These are phyloP conservation scores for Lontra canadensis DNA, from an alignment of 2,113 vertebrate species.

Conservation along the genomic window DNA sequence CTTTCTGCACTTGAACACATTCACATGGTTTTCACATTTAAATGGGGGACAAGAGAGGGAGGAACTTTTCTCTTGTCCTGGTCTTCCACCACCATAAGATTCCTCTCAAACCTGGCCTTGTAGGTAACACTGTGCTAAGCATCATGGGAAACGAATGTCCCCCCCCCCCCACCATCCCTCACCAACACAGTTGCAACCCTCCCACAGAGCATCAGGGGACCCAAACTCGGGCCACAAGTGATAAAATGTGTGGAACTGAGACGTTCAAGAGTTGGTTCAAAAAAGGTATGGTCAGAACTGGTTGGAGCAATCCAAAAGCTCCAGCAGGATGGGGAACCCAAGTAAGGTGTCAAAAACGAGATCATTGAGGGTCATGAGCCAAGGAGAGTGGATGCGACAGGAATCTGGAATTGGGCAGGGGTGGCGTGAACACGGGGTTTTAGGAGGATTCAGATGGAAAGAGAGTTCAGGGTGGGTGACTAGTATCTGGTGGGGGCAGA, in stretches of 20 bases:
- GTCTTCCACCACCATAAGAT: background rate
- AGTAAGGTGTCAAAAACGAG: background rate
- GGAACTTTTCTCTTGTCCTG: background rate
- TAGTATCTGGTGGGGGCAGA: rapidly evolving
- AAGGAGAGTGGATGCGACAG: background rate
- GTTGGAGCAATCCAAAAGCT: background rate
- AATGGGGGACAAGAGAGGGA: rapidly evolving
- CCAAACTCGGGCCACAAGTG: background rate
- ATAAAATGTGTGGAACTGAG: background rate
- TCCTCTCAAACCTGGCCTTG: background rate
- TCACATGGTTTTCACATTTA: background rate
- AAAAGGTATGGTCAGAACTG: background rate
- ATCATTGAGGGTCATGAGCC: background rate
- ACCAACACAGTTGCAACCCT: no score
- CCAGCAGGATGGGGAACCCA: background rate
- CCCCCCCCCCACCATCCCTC: background rate
- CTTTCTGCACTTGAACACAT: background rate
- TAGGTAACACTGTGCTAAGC: background rate
- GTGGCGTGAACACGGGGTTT: background rate
- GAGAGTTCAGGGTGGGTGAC: background rate
- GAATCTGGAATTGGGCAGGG: background rate
- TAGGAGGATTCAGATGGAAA: no score
- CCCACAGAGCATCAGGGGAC: background rate
- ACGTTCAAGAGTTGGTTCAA: background rate
- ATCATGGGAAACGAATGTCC: background rate